These are phyloP conservation scores for Aethes cnicana DNA, from an alignment of 2,888 invertebrate species.

Conservation along the genomic window DNA sequence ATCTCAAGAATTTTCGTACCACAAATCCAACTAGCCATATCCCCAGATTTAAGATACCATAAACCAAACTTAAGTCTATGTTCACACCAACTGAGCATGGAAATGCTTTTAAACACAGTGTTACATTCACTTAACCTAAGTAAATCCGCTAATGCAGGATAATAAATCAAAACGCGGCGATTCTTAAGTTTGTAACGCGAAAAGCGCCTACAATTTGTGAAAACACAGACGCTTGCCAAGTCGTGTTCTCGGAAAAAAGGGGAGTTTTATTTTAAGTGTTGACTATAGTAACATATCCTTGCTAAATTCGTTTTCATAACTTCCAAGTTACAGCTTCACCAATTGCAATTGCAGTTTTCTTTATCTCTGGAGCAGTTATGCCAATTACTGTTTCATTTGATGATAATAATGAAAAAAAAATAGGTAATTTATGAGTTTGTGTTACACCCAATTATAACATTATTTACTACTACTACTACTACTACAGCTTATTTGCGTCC, in stretches of 20 bases:
- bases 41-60: slow-evolving; percentile 9
- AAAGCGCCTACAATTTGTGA: slow-evolving; percentile 21
- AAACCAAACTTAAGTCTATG: not conserved
- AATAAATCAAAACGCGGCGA: slow-evolving; percentile 22
- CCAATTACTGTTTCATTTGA: too few species aligned
- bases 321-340: too few species aligned
- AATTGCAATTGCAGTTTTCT: too few species aligned
- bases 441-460: too few species aligned
- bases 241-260: slow-evolving; percentile 17
- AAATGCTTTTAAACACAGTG: slow-evolving; percentile 24
- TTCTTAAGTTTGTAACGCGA: slow-evolving; percentile 13
- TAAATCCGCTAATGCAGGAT: slow-evolving; percentile 16
- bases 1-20: slow-evolving; percentile 1
- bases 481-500: too few species aligned
- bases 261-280: slow-evolving; percentile 19
- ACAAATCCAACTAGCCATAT: not conserved
- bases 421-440: too few species aligned
- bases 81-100: slow-evolving; percentile 9
- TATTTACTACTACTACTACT: too few species aligned
- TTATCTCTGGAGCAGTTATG: too few species aligned
- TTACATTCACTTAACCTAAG: slow-evolving; percentile 22
- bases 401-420: too few species aligned
- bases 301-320: not conserved
- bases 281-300: not conserved
- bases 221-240: slow-evolving; percentile 25